Evolutionary conservation across 2,797 vertebrate species (phyloP), one percentile per base, ranked within the genome.

Genomic region (Tarsius wallacei): DNA sequence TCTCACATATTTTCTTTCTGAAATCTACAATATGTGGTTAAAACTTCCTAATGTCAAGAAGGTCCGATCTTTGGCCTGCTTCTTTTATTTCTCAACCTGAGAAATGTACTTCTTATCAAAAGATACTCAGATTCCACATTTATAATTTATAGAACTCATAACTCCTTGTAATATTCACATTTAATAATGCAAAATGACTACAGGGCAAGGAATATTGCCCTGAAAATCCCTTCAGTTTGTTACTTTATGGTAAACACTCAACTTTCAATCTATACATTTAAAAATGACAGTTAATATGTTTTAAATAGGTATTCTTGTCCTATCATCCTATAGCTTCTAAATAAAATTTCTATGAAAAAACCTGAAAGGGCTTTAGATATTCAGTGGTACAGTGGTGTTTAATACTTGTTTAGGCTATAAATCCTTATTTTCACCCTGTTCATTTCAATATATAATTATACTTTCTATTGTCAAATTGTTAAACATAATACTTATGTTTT

Each of bases 401-500:
- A 42, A 42, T 42, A 42, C 4, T 42, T 42, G 42, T 93, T 92
- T 33, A 93, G 51, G 73, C 14, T 89, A 82, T 42, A 14, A 91
- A 93, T 53, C 3, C 28, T 87, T 85, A 93, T 80, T 76, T 87
- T 96, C 33, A 85, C 36, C 2, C 28, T 91, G 28, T 86, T 93
- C 61, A 93, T 71, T 59, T 86, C 14, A 70, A 53, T 10, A 31
- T 66, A 2, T 71, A 93, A 73, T 63, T 90, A 47, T 42, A 66
- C 51, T 90, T 97, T 90, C 49, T 90, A 76, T n/a, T 73, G 68
- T 33, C 53, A 71, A 82, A 90, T 14, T 71, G 33, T 81, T 95
- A 87, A 96, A 28, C 21, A 24, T 63, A 63, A 63, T 63, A 77
- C 9, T 55, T 73, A 83, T 36, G 12, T 28, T 53, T 91, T 74